A percentile compares a stretch with the other conserved stretches of the same genome.
These are phyloP conservation scores for Synergus umbraculus DNA, from an alignment of 2,888 invertebrate genomes.

Conservation along the genomic window DNA sequence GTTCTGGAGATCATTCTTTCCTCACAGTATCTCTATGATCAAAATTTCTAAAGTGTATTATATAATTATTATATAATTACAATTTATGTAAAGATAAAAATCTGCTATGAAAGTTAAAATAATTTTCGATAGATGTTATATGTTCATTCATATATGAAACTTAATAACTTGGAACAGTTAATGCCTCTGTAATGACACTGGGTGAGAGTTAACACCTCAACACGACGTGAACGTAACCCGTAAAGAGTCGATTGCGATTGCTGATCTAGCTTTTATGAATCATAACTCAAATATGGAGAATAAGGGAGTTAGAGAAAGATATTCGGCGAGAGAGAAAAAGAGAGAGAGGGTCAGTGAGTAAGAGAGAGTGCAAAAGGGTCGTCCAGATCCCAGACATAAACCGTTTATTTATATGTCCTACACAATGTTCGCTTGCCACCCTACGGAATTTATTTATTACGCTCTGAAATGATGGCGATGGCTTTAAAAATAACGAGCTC, in stretches of 20 bases:
- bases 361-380: conserved; percentile 51
- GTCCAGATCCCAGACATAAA: conserved; percentile 70
- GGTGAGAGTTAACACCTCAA: conserved; percentile 4
- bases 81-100: not conserved
- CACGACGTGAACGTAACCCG: conserved; percentile 45
- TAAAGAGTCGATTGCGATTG: conserved; percentile 65
- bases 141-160: not conserved
- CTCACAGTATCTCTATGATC: not conserved
- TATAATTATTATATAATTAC: no score
- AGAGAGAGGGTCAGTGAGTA: conserved; percentile 41
- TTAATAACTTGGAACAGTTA: not conserved
- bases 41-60: not conserved
- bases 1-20: not conserved
- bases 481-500: not conserved
- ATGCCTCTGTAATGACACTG: not conserved
- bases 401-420: conserved; percentile 77
- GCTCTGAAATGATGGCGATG: not conserved
- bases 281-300: conserved; percentile 70
- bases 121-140: not conserved
- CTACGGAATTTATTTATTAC: conserved; percentile 70
- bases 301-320: conserved; percentile 57
- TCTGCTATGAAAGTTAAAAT: not conserved
- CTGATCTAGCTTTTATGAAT: conserved; percentile 76
- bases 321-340: conserved; percentile 52
- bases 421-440: conserved; percentile 69